Base-by-base conservation (phyloP, 2,797 vertebrate species). In the Sphenodon punctatus region DNA sequence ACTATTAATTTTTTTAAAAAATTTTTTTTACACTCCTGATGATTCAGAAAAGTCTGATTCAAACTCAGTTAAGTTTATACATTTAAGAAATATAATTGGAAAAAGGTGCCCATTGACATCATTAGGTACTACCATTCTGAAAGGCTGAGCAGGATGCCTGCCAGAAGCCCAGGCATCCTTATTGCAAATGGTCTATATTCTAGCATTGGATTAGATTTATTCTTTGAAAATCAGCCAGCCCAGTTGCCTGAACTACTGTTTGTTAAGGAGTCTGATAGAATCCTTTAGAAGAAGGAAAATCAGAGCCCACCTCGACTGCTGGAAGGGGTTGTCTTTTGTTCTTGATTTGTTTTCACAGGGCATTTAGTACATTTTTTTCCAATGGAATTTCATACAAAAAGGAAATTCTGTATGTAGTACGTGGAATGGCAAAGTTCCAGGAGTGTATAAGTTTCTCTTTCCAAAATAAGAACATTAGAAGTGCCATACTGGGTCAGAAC, bases 1-100 rank as follows among this genome's bases (percentile, higher is more conserved):
- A 78, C 1, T 80, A 72, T 85, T 48, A 90, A 78, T 70, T 88
- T 93, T 89, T 91, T 81, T 84, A 1, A 85, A 75, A 80, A 83
- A 78, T 84, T 8, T 32, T 23, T 59, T 56, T 10, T 41, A 67
- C 10, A 58, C 58, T 60, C 59, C 56, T 45, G 42, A 43, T 19
- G 66, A 76, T 69, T 75, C 75, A 89, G 79, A 85, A 75, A 85
- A 84, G 15, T 42, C 23, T 63, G 43, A 38, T 27, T 61, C 58
- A 81, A 89, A 90, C 80, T 58, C 79, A 83, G 88, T 69, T 49
- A 79, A 88, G 58, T 59, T 20, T 14, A 43, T 8, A 53, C 39
- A 53, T 89, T 68, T 30, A 87, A 41, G 25, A 25, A 82, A n/a
- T n/a, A n/a, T n/a, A 88, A 51, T 51, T 59, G 58, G 80, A 56